These are phyloP conservation scores for Merodon equestris DNA, from an alignment of 2,888 invertebrate species.

Conservation along the genomic window DNA sequence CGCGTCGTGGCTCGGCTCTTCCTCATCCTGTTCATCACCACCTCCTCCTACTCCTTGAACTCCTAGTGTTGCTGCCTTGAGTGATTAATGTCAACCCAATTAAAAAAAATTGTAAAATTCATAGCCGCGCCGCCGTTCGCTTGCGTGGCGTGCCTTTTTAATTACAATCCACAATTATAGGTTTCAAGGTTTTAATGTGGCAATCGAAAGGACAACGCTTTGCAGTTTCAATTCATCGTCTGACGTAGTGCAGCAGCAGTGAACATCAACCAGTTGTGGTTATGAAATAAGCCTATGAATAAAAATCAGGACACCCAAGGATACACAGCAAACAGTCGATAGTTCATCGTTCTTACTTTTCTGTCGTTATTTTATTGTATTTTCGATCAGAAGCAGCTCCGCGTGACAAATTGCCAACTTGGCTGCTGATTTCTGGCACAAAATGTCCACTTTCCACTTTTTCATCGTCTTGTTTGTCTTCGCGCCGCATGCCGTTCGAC, in stretches of 20 bases:
- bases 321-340: conserved; percentile 34
- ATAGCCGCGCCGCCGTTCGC: conserved; percentile 40
- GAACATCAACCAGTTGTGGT: not conserved
- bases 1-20: conserved; percentile 29
- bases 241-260: not conserved
- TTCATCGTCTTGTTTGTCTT: conserved; percentile 25
- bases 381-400: not conserved
- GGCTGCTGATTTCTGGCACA: conserved; percentile 26
- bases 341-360: conserved; percentile 19
- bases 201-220: not conserved
- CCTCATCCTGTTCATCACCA: not conserved
- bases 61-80: conserved; percentile 7
- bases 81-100: conserved; percentile 68
- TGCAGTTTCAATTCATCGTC: conserved; percentile 13
- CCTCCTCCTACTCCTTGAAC: conserved; percentile 2
- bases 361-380: not conserved
- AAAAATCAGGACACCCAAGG: conserved; percentile 43
- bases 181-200: conserved; percentile 45
- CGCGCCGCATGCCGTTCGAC: not conserved
- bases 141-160: conserved; percentile 51
- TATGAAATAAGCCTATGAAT: too few species aligned
- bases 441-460: conserved; percentile 31
- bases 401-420: conserved; percentile 59
- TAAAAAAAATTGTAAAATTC: conserved; percentile 66
- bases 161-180: conserved; percentile 38